Conservation (phyloP, 2,888 invertebrate species). For the Molanna angustata region DNA sequence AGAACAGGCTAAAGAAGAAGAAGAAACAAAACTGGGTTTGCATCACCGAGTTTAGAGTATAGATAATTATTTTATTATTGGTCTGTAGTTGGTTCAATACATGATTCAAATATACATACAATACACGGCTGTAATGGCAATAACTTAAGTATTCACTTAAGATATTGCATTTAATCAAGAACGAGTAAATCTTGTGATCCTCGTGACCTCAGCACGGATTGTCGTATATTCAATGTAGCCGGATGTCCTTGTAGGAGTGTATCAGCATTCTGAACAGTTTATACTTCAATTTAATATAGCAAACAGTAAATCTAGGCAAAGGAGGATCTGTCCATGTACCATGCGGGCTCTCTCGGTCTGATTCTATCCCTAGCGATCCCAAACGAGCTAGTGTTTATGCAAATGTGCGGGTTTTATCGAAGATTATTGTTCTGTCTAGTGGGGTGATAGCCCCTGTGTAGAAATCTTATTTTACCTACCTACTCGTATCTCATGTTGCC, state of each 20-base stretch:
- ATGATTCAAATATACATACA: no score
- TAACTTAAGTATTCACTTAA: not conserved
- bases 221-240: conserved; percentile 7
- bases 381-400: conserved; percentile 40
- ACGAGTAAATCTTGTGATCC: not conserved
- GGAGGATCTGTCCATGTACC: conserved; percentile 14
- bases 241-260: conserved; percentile 8
- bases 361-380: conserved; percentile 11
- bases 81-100: no score
- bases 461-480: conserved; percentile 3
- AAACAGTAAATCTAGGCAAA: conserved; percentile 25
- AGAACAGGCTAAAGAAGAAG: no score
- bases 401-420: conserved; percentile 61
- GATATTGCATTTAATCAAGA: conserved; percentile 8
- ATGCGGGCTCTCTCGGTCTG: conserved; percentile 24
- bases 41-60: no score
- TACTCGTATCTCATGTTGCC: not conserved
- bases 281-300: conserved; percentile 15
- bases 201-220: conserved; percentile 10
- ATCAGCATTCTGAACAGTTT: conserved; percentile 7
- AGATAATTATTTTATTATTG: no score
- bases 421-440: conserved; percentile 54
- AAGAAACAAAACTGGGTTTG: not conserved
- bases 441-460: conserved; percentile 21
- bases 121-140: no score